Evolutionary conservation across 2,797 vertebrate species (phyloP).

Genomic region (Erithacus rubecula): DNA sequence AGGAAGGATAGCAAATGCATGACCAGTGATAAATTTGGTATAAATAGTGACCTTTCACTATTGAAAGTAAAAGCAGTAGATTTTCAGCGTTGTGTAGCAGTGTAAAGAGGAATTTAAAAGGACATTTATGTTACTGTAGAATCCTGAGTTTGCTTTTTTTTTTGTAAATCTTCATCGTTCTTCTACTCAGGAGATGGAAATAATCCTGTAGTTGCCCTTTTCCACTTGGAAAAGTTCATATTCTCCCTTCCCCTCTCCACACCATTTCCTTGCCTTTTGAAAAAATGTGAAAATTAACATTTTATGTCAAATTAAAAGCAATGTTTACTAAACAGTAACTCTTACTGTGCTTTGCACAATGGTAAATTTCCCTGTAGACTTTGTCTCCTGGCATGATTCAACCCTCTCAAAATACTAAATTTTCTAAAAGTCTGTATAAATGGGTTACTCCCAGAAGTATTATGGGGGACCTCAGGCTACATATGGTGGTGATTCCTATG

Average conservation of each 20-base stretch:
- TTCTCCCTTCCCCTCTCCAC: not conserved
- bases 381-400: not conserved
- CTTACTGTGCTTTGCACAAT: not conserved
- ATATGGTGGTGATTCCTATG: accelerated
- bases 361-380: not conserved
- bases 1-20: conserved; percentile 58
- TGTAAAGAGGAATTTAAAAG: conserved; percentile 58
- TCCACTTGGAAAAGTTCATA: conserved; percentile 1
- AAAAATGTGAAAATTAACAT: conserved; percentile 5
- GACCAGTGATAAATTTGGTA: conserved; percentile 48
- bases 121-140: not conserved
- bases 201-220: conserved; percentile 26
- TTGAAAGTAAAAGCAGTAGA: conserved; percentile 34
- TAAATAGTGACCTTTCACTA: conserved; percentile 52
- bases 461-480: not conserved
- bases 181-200: conserved; percentile 45
- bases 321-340: not conserved
- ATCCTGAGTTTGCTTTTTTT: not conserved
- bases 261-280: not conserved
- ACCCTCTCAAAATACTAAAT: not conserved
- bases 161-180: not conserved
- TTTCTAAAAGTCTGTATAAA: not conserved
- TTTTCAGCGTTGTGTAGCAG: conserved; percentile 34
- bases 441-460: not conserved
- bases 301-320: not conserved